Conservation (phyloP, 1,140 invertebrate species). For the Rhopalosiphum maidis region DNA sequence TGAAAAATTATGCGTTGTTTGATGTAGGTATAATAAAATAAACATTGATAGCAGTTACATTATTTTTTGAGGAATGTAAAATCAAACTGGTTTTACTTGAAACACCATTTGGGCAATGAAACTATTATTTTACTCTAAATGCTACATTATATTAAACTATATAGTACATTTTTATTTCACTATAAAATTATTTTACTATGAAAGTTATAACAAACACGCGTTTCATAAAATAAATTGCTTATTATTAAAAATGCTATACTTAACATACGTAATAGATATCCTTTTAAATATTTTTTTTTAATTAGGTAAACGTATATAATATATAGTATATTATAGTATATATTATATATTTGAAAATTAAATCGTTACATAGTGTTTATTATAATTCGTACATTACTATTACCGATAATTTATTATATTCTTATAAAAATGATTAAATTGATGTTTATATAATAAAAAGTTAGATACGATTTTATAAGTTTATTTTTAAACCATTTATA, state of each 20-base stretch:
- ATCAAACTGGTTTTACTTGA: constrained; percentile 15
- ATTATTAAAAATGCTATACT: not conserved
- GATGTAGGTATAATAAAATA: constrained; percentile 29
- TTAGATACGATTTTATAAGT: too few species aligned
- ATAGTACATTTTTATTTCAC: not conserved
- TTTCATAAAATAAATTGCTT: not conserved
- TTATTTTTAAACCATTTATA: too few species aligned
- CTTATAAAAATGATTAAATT: not conserved
- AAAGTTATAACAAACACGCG: not conserved
- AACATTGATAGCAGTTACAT: constrained; percentile 11
- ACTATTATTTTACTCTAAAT: not conserved
- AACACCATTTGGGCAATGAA: not conserved
- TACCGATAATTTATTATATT: not conserved
- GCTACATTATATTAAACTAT: not conserved
- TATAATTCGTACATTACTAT: not conserved
- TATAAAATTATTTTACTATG: not conserved
- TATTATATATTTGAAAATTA: not conserved
- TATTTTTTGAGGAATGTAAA: constrained; percentile 1
- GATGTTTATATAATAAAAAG: too few species aligned
- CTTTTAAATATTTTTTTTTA: not conserved
- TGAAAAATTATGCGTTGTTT: not conserved
- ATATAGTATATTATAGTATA: not conserved
- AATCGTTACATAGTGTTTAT: not conserved
- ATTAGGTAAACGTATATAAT: not conserved
- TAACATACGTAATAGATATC: not conserved